Conservation (phyloP, 2,797 vertebrate species). For the Microhierax caerulescens region DNA sequence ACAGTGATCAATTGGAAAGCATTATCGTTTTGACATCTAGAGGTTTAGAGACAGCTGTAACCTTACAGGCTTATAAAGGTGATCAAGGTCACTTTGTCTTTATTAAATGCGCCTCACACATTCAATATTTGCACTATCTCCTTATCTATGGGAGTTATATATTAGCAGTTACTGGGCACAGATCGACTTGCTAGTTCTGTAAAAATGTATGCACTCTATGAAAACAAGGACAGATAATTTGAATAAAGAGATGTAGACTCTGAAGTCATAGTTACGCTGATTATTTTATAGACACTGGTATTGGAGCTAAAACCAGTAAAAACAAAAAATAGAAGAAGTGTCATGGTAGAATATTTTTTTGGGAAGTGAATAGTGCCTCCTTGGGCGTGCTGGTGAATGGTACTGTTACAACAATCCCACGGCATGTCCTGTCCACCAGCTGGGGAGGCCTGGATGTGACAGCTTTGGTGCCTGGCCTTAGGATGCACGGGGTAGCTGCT, state of each 20-base stretch:
- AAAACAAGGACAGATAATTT: background rate
- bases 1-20: background rate
- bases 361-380: background rate
- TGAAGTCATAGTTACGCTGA: background rate
- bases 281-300: background rate
- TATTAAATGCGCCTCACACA: background rate
- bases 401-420: accelerated
- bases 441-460: background rate
- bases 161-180: background rate
- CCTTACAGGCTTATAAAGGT: background rate
- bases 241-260: background rate
- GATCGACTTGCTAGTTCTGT: background rate
- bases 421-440: background rate
- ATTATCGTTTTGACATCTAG: background rate
- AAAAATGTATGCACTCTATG: background rate
- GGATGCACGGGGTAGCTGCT: background rate
- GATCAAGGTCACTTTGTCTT: background rate
- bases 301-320: background rate
- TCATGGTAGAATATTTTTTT: background rate
- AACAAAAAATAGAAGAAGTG: background rate
- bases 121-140: background rate
- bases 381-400: too few relatives aligned
- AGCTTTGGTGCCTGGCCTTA: background rate
- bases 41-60: background rate
- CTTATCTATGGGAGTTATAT: background rate